Base-by-base conservation (phyloP, 1,140 invertebrate species). In the Drosophila bifasciata region DNA sequence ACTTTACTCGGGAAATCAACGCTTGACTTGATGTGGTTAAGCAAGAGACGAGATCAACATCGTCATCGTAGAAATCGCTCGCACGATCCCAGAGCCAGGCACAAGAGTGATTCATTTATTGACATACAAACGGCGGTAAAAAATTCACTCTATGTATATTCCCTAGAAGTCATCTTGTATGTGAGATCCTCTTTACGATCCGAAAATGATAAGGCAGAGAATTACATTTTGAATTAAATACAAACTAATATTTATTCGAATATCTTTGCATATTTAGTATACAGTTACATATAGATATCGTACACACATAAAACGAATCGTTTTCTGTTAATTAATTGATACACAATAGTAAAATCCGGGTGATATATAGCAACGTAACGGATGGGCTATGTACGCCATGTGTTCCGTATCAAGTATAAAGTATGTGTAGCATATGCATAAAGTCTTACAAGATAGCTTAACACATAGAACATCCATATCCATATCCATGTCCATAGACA, bases 231-330 rank as follows among this genome's bases (percentile, higher is more conserved):
- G 32, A 43, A 11, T 57, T 67, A 40, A 66, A 70, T 83, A 79
- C 55, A 79, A 84, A 79, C 79, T 85, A 85, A 72, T 79, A 69
- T 79, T 79, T 84, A 85, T 83, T 85, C 62, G 79, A 84, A 84
- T 85, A 85, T 85, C 71, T 71, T 74, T 88, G 74, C 78, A 81
- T 83, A 83, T 71, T 85, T 85, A 77, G 76, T 79, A 79, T 72
- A 84, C 71, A 76, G 61, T 69, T 83, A 81, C 74, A 77, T 76
- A 63, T 71, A 76, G 74, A 86, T 86, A 76, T 66, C 64, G 52
- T 83, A 88, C 83, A 83, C 62, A 83, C 83, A 88, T 75, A 77
- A 86, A 86, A 83, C 73, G 46, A 21, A 56, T 88, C 64, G 32
- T 41, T 61, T 58, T 40, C 32, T 59, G 40, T 39, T 64, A 73